Conservation (phyloP, 2,113 vertebrate genomes). For the Pardalotus punctatus region DNA sequence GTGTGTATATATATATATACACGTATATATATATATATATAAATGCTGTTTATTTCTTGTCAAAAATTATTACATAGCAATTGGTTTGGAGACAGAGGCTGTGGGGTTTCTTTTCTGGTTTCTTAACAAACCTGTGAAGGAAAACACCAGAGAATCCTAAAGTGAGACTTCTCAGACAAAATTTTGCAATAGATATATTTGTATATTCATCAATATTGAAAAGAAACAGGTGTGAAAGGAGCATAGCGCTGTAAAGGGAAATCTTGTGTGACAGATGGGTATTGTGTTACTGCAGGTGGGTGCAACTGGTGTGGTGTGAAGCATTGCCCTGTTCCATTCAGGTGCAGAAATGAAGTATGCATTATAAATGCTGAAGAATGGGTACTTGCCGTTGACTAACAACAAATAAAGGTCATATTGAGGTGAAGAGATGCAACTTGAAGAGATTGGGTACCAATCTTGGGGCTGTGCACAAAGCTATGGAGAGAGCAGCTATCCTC, state of each 20-base stretch:
- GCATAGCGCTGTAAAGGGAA: not conserved
- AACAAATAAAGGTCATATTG: not conserved
- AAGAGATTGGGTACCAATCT: not conserved
- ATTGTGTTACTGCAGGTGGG: not conserved
- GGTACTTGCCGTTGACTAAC: not conserved
- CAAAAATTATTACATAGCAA: not conserved
- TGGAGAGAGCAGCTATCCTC: not conserved
- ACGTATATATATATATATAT: not conserved
- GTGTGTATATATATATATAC: not conserved
- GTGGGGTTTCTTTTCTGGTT: not conserved
- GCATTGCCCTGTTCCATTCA: not conserved
- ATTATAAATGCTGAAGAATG: not conserved
- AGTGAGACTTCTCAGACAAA: not conserved
- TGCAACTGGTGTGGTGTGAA: not conserved
- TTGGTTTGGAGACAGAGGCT: not conserved
- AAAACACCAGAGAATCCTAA: not conserved
- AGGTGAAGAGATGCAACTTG: not conserved
- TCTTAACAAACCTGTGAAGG: not conserved
- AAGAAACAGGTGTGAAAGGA: not conserved
- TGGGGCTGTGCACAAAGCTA: not conserved
- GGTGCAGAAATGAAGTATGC: not conserved
- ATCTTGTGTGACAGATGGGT: not conserved
- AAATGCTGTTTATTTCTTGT: not conserved
- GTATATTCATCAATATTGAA: not conserved
- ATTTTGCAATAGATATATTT: not conserved